Conservation (phyloP, 2,113 vertebrate species). For the Poeciliopsis prolifica region DNA sequence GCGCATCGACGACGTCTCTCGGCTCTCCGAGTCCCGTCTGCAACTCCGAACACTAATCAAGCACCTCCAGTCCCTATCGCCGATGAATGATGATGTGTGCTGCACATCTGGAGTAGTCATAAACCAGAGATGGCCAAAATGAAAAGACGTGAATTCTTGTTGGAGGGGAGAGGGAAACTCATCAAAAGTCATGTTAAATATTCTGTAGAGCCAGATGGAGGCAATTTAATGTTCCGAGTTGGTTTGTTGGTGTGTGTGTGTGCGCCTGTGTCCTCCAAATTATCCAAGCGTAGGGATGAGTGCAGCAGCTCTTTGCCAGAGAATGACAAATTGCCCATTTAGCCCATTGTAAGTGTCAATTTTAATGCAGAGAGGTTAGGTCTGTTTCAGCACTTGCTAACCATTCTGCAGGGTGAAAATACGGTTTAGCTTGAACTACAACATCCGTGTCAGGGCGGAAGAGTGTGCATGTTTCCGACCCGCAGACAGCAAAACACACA, state of each 20-base stretch:
- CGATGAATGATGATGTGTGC: constrained; percentile 3
- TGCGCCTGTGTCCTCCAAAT: constrained; percentile 38
- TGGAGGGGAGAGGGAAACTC: not conserved
- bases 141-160: constrained; percentile 2
- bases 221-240: constrained; percentile 55
- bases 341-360: constrained; percentile 66
- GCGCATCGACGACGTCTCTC: constrained; percentile 12
- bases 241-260: constrained; percentile 42
- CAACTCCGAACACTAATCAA: constrained; percentile 11
- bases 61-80: not conserved
- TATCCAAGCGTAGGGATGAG: constrained; percentile 55
- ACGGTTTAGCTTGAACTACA: constrained; percentile 27
- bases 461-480: not conserved
- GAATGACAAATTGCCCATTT: constrained; percentile 72
- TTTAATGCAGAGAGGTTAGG: constrained; percentile 54
- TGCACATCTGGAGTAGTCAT: constrained; percentile 3
- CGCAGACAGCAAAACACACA: not conserved
- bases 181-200: constrained; percentile 27
- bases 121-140: not conserved
- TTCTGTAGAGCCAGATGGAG: constrained; percentile 58
- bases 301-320: constrained; percentile 49
- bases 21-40: constrained; percentile 3
- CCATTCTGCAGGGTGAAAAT: constrained; percentile 37
- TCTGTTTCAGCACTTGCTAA: constrained; percentile 49
- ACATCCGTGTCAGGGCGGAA: constrained; percentile 2